Evolutionary conservation across 2,113 vertebrate species (phyloP).

Genomic region (Hyperoodon ampullatus): DNA sequence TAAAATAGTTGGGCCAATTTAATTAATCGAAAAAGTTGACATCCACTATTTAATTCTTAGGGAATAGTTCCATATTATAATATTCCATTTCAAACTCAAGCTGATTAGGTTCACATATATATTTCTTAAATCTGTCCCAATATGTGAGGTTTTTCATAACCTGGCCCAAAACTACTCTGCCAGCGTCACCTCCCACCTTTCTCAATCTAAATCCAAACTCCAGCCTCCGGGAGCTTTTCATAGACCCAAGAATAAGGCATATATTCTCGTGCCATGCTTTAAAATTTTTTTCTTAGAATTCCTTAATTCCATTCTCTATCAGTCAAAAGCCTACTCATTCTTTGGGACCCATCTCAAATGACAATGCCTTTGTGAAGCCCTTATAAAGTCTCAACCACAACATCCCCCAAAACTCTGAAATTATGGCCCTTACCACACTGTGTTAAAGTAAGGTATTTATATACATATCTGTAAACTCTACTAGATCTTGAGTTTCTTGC

Average conservation of each 20-base stretch:
- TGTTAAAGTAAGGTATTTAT: background rate
- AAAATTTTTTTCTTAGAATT: background rate
- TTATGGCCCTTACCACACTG: background rate
- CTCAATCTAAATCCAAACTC: background rate
- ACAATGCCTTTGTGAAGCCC: background rate
- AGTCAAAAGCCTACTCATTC: constrained; percentile 1
- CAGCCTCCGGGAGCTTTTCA: background rate
- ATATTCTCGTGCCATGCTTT: background rate
- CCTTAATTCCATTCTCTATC: background rate
- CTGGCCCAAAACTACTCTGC: background rate
- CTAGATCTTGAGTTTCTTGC: background rate
- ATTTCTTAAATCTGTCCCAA: background rate
- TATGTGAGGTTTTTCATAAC: background rate
- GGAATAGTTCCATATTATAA: background rate
- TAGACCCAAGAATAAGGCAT: background rate
- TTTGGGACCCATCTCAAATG: background rate
- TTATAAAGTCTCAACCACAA: background rate
- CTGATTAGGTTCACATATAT: background rate
- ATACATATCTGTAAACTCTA: background rate
- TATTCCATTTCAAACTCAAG: constrained; percentile 25
- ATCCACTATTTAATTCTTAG: constrained; percentile 25
- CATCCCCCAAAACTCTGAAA: background rate
- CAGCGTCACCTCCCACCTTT: background rate
- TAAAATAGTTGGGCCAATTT: background rate
- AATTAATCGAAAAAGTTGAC: constrained; percentile 18